phyloP scores from a whole-genome alignment of 53 echinoderm and acorn worm species.

The Patiria pectinifera region DNA sequence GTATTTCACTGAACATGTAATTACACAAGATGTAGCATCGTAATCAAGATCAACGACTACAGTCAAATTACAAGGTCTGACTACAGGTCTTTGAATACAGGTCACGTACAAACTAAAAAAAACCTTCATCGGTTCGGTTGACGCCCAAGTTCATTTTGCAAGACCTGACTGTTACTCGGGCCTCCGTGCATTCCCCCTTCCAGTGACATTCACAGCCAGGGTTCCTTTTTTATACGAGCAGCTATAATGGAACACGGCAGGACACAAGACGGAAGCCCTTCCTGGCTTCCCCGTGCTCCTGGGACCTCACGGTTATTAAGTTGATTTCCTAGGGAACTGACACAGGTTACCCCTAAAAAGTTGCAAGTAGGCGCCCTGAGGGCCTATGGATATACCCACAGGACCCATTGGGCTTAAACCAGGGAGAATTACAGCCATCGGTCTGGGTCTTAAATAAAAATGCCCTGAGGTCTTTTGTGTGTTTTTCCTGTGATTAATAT shows the following conservation, averaged over 20 bases:
- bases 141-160: too few relatives aligned
- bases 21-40: too few relatives aligned
- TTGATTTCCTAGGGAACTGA: conserved; percentile 46
- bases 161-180: too few relatives aligned
- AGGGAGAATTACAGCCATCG: not conserved
- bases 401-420: not conserved
- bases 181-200: too few relatives aligned
- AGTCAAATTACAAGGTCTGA: too few relatives aligned
- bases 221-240: not conserved
- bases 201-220: not conserved
- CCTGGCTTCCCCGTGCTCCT: not conserved
- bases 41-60: too few relatives aligned
- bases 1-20: too few relatives aligned
- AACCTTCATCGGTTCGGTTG: too few relatives aligned
- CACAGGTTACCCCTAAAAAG: not conserved
- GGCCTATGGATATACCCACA: not conserved
- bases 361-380: not conserved
- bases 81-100: too few relatives aligned
- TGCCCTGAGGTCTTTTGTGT: not conserved
- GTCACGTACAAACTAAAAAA: too few relatives aligned
- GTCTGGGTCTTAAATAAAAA: not conserved
- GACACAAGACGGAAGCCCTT: not conserved
- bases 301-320: conserved; percentile 14
- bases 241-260: not conserved
- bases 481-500: not conserved